A percentile compares a stretch with the other conserved stretches of the same genome.
phyloP scores from a whole-genome alignment of 2,797 vertebrate genomes.

The Acanthurus lineatus region DNA sequence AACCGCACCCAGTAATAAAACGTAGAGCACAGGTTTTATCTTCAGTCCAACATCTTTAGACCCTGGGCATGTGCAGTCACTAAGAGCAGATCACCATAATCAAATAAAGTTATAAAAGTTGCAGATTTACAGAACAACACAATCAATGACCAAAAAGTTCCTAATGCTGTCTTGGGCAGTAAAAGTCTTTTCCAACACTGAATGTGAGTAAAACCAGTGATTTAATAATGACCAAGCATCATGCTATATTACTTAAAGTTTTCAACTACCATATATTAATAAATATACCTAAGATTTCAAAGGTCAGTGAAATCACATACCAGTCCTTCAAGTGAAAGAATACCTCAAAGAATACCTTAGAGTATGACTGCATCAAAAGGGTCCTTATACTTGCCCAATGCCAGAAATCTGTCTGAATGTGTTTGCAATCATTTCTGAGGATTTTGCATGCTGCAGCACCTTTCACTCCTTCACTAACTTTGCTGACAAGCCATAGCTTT shows the following conservation, averaged over 20 bases:
- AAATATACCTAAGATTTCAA: neutral
- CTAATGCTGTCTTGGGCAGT: neutral
- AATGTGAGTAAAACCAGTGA: neutral
- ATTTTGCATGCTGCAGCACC: conserved; percentile 55
- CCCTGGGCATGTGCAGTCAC: neutral
- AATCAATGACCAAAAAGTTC: neutral
- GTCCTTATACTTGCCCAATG: conserved; percentile 39
- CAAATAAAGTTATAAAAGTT: neutral
- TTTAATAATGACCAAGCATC: neutral
- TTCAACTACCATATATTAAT: neutral
- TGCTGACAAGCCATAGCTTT: conserved; percentile 58
- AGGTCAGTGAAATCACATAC: neutral
- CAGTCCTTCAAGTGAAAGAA: neutral
- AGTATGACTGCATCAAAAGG: neutral
- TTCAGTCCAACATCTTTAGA: conserved; percentile 18
- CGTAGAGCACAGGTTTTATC: neutral
- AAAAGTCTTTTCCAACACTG: neutral
- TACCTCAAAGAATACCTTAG: neutral
- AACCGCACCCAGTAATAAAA: conserved; percentile 25
- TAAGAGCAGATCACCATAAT: neutral
- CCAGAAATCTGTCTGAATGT: conserved; percentile 53
- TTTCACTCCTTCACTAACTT: conserved; percentile 53
- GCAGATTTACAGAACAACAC: neutral
- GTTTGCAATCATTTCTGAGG: conserved; percentile 67
- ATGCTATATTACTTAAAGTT: neutral